Base-by-base conservation (phyloP, 2,888 invertebrate species). In the Pyrrhia umbra region DNA sequence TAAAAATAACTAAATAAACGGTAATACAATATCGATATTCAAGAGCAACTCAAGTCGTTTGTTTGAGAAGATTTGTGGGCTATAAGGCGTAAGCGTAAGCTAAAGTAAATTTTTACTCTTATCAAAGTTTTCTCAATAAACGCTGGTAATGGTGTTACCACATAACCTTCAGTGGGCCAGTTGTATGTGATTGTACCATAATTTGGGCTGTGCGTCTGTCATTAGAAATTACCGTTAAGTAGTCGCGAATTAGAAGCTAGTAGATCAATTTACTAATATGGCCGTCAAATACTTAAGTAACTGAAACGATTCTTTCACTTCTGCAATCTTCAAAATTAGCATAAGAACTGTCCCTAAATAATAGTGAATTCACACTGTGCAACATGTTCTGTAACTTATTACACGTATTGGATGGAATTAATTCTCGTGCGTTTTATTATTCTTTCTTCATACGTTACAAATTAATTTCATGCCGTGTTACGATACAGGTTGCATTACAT, bases 191-290 rank as follows among this genome's bases (percentile, higher is more conserved):
- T 72, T 82, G 77, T 84, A 88, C 85, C 84, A 86, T 85, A 73
- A 77, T 77, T 77, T 69, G 76, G 88, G 90, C 87, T 88, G 89
- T 90, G 89, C 82, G 69, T 77, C 70, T 82, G 68, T 79, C 78
- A 65, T 81, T 80, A 76, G 66, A 62, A 75, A 68, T 67, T 62
- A 75, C 74, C 57, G 49, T 51, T 77, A 72, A 64, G 54, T 80
- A 79, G 70, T 75, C 25, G 52, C 52, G 16, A 55, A 67, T 74
- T 69, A 68, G 59, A 68, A 76, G 62, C 59, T 68, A 59, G 42
- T 67, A 46, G 63, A 52, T 68, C 57, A 15, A 59, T 60, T 62
- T 68, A 50, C 55, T 63, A 75, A 57, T 50, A 63, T 57, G 74
- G 77, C 77, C 71, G 71, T 76, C 67, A 81, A 62, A 70, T 79